Base-by-base conservation (phyloP, 2,888 invertebrate genomes). In the Desoria tigrina region DNA sequence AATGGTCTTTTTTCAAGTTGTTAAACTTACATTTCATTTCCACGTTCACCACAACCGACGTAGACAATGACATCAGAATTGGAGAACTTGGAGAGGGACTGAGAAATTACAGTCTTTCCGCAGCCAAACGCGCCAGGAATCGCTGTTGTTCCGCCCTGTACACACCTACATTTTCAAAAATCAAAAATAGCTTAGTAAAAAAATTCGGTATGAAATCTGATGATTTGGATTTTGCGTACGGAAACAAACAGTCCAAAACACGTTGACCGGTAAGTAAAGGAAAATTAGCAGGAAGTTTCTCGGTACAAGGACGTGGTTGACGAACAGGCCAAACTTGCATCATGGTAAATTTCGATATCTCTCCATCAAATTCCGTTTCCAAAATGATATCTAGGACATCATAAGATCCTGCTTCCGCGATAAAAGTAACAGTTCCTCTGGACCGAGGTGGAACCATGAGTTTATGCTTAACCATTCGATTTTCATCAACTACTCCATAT, bases 81-180 rank as follows among this genome's bases (percentile, higher is more conserved):
- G 80, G 97, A 98, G 83, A 95, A 99, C 83, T 99, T 99, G 78
- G 98, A 99, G 69, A 99, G 84, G 1, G 99, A 94, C 83, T 99
- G 99, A 6, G 98, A 99, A 83, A 99, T 99, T 79, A 99, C 99
- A 81, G 99, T 99, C 85, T 99, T 99, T 78, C 99, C 99, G 83
- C 99, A 99, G 82, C 99, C 99, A 84, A 99, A 99, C 79, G 99
- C 99, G 66, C 99, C 98, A 78, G 97, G 97, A 83, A 98, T 97
- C 78, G 97, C 97, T 1, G 98, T 98, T 49, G 98, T 98, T 73
- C 98, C 98, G 72, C 98, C 98, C 83, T 96, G 96, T 24, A 98
- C 97, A 80, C 95, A 96, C 4, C 92, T 92, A 81, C 0, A 78
- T 77, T 64, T 62, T 60, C 39, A 39, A 39, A 39, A 39, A 39